Base-by-base conservation (phyloP, 2,113 vertebrate species). In the Saguinus midas region DNA sequence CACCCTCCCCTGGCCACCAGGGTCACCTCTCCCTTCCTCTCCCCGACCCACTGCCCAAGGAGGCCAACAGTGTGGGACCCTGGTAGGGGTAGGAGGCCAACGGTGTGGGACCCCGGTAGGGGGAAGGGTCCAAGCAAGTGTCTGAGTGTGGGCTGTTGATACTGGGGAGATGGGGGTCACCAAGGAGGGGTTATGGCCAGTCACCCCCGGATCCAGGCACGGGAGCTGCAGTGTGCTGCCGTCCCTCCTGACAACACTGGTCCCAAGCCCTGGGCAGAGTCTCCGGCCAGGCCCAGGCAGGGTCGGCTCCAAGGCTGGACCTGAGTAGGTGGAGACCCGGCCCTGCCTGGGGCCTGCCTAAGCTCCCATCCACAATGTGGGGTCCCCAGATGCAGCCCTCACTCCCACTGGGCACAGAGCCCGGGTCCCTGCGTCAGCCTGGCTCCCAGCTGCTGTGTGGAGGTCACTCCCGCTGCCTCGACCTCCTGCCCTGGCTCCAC, bases 61-160 rank as follows among this genome's bases (percentile, higher is more conserved):
- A 64, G 12, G 61, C 61, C 61, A 64, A 64, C 0, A 5, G 61
- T 29, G 61, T 14, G 61, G 61, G 27, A 29, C 27, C 61, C n/a
- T n/a, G n/a, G n/a, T n/a, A n/a, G n/a, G n/a, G n/a, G n/a, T n/a
- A 2, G 6, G 61, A 64, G 12, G 61, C 61, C 61, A 64, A 64
- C 0, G 5, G 61, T 32, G 61, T 14, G 61, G 61, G 27, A 29
- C 27, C 61, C 37, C 37, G 3, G 37, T 57, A 45, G 1, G 2
- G 72, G 75, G 50, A 80, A 14, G 48, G 52, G 21, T 40, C 91
- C 78, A 29, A 23, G 64, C 48, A 32, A 57, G 90, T 8, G 2
- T 0, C 25, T 8, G 21, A 2, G 8, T 32, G 4, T 40, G 6
- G 35, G 20, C 21, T 23, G 13, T 1, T 1, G 45, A 4, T 40